Conservation (phyloP, 1,140 invertebrate genomes). For the Drosophila busckii region DNA sequence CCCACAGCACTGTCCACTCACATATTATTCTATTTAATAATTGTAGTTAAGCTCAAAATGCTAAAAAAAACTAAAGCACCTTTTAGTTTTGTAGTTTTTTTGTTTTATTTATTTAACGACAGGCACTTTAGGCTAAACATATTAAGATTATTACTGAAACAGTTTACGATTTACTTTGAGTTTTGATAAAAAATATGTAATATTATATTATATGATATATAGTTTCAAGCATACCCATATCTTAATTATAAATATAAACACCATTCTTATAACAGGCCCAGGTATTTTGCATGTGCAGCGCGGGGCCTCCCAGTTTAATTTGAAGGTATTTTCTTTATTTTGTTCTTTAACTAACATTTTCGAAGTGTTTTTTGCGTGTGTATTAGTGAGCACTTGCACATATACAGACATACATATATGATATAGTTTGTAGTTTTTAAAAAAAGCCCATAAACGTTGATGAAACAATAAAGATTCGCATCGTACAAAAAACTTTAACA, state of each 20-base stretch:
- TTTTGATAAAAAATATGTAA: too few species aligned
- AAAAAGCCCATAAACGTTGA: conserved; percentile 64
- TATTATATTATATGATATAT: conserved; percentile 24
- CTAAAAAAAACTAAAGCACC: conserved; percentile 38
- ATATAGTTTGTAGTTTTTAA: conserved; percentile 51
- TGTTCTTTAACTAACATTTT: conserved; percentile 42
- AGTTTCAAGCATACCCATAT: conserved; percentile 9
- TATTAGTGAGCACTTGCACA: conserved; percentile 15
- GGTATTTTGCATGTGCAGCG: too few species aligned
- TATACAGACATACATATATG: conserved; percentile 34
- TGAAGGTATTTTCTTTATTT: conserved; percentile 14
- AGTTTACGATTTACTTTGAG: too few species aligned
- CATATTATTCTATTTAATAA: conserved; percentile 59
- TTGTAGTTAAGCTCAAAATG: conserved; percentile 64
- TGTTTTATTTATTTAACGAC: conserved; percentile 55
- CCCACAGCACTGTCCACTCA: conserved; percentile 7
- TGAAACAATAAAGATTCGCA: conserved; percentile 73
- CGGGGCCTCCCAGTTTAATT: conserved; percentile 55
- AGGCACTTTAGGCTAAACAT: conserved; percentile 44
- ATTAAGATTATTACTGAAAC: too few species aligned
- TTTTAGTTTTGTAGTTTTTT: conserved; percentile 55
- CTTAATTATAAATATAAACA: conserved; percentile 15
- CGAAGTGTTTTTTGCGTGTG: conserved; percentile 52
- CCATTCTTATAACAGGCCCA: too few species aligned
- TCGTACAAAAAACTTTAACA: conserved; percentile 49